phyloP scores from a whole-genome alignment of 2,888 invertebrate genomes.

The Hirtodrosophila trivittata region DNA sequence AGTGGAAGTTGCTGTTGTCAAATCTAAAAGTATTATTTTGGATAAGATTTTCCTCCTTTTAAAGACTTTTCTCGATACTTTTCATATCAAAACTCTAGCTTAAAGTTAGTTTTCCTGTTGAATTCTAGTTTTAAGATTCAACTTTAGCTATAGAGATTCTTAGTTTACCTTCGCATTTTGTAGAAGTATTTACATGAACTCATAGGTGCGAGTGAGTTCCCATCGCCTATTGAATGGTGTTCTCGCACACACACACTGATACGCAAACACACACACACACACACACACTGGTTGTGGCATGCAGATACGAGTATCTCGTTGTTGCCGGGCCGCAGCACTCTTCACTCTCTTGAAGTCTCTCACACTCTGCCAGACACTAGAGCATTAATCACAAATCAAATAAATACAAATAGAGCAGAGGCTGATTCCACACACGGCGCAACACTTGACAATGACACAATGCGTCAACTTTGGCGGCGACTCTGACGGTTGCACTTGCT shows the following conservation, averaged over 20 bases:
- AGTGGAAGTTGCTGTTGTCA: no score
- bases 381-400: conserved; percentile 73
- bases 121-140: no score
- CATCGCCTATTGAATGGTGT: conserved; percentile 10
- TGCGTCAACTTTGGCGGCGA: conserved; percentile 75
- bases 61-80: no score
- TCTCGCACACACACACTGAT: conserved; percentile 1
- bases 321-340: neutral
- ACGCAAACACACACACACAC: neutral
- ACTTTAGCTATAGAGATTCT: no score
- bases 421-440: conserved; percentile 47
- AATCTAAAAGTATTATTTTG: no score
- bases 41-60: no score
- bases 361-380: conserved; percentile 52
- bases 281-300: neutral
- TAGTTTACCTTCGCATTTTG: conserved; percentile 1
- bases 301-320: neutral
- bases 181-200: no score
- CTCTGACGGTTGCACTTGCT: conserved; percentile 66
- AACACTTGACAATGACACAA: conserved; percentile 76
- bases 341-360: conserved; percentile 33
- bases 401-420: conserved; percentile 67
- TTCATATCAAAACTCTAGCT: no score
- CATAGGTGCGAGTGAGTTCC: conserved; percentile 1
- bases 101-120: no score